A percentile compares a stretch with the other conserved stretches of the same genome.
phyloP scores from a whole-genome alignment of 2,113 vertebrate species.

The Piaya cayana region DNA sequence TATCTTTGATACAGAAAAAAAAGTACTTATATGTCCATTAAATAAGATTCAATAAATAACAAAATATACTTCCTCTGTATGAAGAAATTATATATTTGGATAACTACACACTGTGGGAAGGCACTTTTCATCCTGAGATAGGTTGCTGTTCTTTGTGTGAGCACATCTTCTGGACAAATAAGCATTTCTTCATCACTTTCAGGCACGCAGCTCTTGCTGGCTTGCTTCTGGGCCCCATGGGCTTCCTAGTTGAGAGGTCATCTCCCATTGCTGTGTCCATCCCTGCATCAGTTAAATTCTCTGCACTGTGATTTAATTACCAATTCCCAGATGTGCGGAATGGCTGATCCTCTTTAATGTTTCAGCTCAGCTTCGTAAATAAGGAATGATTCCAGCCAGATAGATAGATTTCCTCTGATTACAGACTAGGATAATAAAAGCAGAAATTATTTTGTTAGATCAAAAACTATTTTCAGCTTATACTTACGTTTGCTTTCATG shows the following conservation, averaged over 20 bases:
- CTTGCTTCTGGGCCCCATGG: not conserved
- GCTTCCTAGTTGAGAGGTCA: not conserved
- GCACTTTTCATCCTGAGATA: not conserved
- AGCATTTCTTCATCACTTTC: not conserved
- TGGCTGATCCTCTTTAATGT: not conserved
- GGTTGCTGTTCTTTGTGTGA: not conserved
- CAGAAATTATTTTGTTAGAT: not conserved
- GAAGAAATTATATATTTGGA: not conserved
- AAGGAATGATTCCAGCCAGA: not conserved
- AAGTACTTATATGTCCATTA: not conserved
- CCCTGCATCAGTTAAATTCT: not conserved
- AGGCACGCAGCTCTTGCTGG: not conserved
- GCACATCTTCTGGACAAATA: not conserved
- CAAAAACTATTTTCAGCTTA: not conserved
- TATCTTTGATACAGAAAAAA: not conserved
- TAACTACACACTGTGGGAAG: not conserved
- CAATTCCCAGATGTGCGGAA: not conserved
- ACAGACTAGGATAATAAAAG: not conserved
- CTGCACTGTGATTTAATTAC: not conserved
- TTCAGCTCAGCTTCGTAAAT: not conserved
- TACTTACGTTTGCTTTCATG: not conserved
- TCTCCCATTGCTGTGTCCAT: not conserved
- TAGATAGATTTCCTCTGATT: not conserved
- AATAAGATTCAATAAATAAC: not conserved
- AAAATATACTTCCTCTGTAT: not conserved